These are phyloP conservation scores for Pangasius krempfi DNA, from an alignment of 2,797 vertebrate species.

Conservation along the genomic window DNA sequence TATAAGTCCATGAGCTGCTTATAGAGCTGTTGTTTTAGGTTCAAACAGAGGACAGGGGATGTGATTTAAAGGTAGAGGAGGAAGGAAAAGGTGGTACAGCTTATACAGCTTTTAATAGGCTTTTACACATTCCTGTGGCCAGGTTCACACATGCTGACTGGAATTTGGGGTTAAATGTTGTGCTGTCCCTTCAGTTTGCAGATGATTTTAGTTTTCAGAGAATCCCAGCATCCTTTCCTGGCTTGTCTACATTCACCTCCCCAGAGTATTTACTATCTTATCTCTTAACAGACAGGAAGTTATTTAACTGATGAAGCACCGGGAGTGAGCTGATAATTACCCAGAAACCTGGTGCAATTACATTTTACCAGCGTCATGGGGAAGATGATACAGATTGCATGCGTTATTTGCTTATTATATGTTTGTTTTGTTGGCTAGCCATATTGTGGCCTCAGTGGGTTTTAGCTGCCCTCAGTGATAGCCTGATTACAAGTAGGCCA, in stretches of 20 bases:
- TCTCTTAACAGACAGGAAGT: constrained; percentile 4
- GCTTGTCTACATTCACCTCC: neutral
- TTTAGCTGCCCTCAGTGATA: constrained; percentile 54
- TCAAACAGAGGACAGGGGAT: neutral
- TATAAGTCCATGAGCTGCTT: neutral
- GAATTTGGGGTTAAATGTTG: too few relatives aligned
- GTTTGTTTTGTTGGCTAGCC: constrained; percentile 20
- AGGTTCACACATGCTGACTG: neutral
- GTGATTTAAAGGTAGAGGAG: neutral
- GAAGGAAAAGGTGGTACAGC: constrained; percentile 23
- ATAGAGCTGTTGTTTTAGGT: neutral
- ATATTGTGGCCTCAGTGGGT: constrained; percentile 54
- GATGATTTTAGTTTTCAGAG: too few relatives aligned
- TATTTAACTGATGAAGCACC: neutral
- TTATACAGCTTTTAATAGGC: neutral
- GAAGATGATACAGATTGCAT: neutral
- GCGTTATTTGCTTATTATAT: neutral
- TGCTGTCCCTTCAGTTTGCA: too few relatives aligned
- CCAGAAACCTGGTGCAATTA: neutral
- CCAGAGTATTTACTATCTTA: neutral
- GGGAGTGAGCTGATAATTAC: neutral
- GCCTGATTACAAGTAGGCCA: constrained; percentile 66
- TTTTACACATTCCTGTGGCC: neutral
- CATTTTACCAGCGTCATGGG: neutral
- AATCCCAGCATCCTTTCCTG: neutral